These are phyloP conservation scores for Melanophora roralis DNA, from an alignment of 2,888 invertebrate genomes.

Conservation along the genomic window DNA sequence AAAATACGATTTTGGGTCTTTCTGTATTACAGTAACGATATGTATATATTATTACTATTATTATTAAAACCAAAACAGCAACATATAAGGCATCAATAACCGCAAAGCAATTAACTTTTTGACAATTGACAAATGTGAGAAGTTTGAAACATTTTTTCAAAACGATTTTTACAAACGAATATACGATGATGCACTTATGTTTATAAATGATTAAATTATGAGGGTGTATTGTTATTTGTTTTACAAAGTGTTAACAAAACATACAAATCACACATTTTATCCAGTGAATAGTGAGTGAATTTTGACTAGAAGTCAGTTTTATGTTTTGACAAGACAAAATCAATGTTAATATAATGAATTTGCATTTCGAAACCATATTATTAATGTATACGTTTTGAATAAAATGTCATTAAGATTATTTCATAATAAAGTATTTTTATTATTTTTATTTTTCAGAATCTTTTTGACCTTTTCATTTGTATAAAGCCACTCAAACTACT, in stretches of 20 bases:
- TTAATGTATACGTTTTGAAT: slow-evolving; percentile 27
- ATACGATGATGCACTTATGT: too few relatives aligned
- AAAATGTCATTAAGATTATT: slow-evolving; percentile 48
- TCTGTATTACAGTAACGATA: too few relatives aligned
- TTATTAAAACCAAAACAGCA: too few relatives aligned
- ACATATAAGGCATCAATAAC: slow-evolving; percentile 48
- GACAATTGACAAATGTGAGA: slow-evolving; percentile 58
- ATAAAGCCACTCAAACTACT: not conserved
- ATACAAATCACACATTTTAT: not conserved
- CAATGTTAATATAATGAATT: not conserved
- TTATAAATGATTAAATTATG: slow-evolving; percentile 4
- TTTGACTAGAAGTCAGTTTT: not conserved
- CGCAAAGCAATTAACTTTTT: slow-evolving; percentile 44
- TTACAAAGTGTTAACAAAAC: slow-evolving; percentile 18
- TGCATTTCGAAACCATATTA: slow-evolving; percentile 16
- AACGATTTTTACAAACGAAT: not conserved
- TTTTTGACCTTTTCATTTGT: slow-evolving; percentile 41
- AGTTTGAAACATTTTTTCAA: slow-evolving; percentile 27
- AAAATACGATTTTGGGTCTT: too few relatives aligned
- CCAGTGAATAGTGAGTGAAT: not conserved
- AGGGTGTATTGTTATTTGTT: slow-evolving; percentile 26
- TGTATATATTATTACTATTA: too few relatives aligned
- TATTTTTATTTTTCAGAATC: slow-evolving; percentile 13
- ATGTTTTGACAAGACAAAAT: not conserved
- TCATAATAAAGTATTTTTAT: slow-evolving; percentile 13